phyloP scores from a whole-genome alignment of 2,797 vertebrate genomes.

The Jordanella pulchra region DNA sequence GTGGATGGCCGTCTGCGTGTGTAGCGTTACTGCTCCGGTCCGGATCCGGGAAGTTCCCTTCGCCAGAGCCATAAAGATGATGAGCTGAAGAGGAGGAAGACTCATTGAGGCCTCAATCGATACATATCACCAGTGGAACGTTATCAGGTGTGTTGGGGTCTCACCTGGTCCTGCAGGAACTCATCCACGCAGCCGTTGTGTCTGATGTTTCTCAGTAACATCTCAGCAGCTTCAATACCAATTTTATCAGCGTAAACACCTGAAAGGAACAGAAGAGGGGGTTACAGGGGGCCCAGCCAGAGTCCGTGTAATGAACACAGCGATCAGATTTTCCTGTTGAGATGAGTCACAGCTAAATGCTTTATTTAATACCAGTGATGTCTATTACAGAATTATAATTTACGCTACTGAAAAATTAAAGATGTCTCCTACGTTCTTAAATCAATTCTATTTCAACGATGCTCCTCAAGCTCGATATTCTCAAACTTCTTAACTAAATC shows the following conservation, averaged over 20 bases:
- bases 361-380: no score
- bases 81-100: constrained; percentile 78
- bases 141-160: background rate
- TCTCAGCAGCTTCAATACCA: constrained; percentile 94
- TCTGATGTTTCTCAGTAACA: constrained; percentile 90
- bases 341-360: no score
- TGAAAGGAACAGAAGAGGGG: constrained; percentile 47
- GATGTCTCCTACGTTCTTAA: no score
- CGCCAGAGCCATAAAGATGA: constrained; percentile 96
- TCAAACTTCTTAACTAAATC: no score
- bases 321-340: no score
- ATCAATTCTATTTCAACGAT: background rate
- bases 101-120: background rate
- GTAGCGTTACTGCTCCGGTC: constrained; percentile 90
- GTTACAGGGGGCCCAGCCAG: constrained; percentile 4
- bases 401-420: no score
- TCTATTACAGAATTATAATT: no score
- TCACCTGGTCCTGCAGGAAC: constrained; percentile 96
- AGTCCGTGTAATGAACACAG: background rate
- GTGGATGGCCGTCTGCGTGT: constrained; percentile 94
- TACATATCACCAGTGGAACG: background rate
- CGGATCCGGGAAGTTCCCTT: constrained; percentile 90
- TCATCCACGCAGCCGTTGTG: constrained; percentile 96
- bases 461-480: no score
- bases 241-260: constrained; percentile 92